Percentiles rank a stretch among this genome's conserved stretches.
phyloP scores from a whole-genome alignment of 1,140 invertebrate species.

The Leptonema lineaticorne region DNA sequence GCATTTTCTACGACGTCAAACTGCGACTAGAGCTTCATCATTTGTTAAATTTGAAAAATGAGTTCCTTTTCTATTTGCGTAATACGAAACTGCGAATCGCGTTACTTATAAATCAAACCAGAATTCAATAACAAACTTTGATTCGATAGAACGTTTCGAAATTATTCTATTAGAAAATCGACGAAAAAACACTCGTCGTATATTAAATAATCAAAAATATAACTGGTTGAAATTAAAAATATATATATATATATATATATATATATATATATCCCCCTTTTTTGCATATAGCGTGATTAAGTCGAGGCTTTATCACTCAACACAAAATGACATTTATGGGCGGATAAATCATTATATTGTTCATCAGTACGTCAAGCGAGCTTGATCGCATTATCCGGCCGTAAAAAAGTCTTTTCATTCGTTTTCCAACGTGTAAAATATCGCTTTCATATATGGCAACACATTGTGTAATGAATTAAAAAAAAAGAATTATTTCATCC shows the following conservation, averaged over 20 bases:
- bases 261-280: no score
- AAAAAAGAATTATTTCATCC: no score
- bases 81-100: constrained; percentile 18
- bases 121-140: background rate
- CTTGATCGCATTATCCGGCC: constrained; percentile 15
- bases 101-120: constrained; percentile 3
- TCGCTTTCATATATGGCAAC: no score
- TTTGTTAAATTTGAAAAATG: constrained; percentile 41
- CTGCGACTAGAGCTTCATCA: constrained; percentile 25
- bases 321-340: constrained; percentile 39
- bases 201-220: no score
- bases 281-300: constrained; percentile 36
- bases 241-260: no score
- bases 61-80: constrained; percentile 29
- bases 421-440: background rate
- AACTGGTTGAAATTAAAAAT: no score
- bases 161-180: no score
- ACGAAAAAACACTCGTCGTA: no score
- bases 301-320: constrained; percentile 39
- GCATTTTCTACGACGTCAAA: constrained; percentile 33
- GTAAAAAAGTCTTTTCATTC: background rate
- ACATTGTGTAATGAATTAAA: no score
- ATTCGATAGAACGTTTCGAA: no score
- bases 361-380: constrained; percentile 31
- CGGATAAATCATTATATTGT: constrained; percentile 39